A percentile compares a stretch with the other conserved stretches of the same genome.
Evolutionary conservation across 2,888 invertebrate genomes (phyloP).

Genomic region (Ceriagrion tenellum): DNA sequence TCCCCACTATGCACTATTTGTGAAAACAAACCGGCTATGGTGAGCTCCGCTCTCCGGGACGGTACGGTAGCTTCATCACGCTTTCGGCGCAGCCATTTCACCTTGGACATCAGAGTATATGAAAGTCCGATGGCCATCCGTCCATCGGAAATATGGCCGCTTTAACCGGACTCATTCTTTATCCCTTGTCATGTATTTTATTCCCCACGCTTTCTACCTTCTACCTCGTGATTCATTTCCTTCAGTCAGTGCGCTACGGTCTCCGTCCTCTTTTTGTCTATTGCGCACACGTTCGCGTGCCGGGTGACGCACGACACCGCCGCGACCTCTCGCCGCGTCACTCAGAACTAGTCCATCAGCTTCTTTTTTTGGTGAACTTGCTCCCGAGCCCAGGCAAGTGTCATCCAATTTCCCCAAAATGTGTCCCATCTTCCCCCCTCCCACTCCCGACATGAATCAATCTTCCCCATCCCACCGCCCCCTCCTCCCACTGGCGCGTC

Average conservation of each 20-base stretch:
- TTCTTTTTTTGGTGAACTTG: too few relatives aligned
- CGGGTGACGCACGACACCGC: neutral
- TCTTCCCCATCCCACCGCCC: neutral
- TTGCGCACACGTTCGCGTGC: neutral
- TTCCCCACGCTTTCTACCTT: neutral
- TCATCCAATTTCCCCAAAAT: slow-evolving; percentile 8
- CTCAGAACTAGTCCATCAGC: neutral
- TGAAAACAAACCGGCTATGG: too few relatives aligned
- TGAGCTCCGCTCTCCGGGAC: too few relatives aligned
- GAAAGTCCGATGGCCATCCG: neutral
- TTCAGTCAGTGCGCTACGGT: neutral
- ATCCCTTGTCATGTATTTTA: neutral
- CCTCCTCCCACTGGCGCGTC: neutral
- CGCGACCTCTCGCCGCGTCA: neutral
- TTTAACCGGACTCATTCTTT: neutral
- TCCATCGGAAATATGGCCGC: neutral
- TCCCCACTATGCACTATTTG: too few relatives aligned
- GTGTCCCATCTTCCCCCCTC: neutral
- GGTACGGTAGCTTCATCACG: too few relatives aligned
- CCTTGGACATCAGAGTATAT: too few relatives aligned
- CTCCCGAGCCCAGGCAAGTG: slow-evolving; percentile 11
- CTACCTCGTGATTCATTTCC: neutral
- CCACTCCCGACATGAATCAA: neutral
- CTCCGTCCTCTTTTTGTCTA: too few relatives aligned
- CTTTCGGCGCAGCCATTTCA: too few relatives aligned